Percentiles rank a stretch among this genome's conserved stretches.
These are phyloP conservation scores for Morinoia aosen DNA, from an alignment of 2,888 invertebrate genomes.

Conservation along the genomic window DNA sequence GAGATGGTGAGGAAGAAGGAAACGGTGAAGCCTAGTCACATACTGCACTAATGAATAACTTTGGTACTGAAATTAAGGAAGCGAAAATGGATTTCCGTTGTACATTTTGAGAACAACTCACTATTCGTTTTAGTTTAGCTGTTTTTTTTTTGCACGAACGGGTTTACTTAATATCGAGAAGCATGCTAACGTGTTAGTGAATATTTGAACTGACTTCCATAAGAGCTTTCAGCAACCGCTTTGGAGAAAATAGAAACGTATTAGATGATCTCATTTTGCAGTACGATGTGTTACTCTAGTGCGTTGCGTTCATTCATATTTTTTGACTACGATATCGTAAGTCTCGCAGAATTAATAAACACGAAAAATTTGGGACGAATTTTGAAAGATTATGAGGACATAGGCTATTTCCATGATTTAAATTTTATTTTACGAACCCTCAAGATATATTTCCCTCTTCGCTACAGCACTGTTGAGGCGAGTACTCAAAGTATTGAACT, in stretches of 20 bases:
- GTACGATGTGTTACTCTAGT: background rate
- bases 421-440: too few species aligned
- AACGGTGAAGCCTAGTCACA: too few species aligned
- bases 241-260: background rate
- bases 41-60: too few species aligned
- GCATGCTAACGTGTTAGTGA: background rate
- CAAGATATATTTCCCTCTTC: too few species aligned
- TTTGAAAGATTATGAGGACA: too few species aligned
- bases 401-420: too few species aligned
- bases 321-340: background rate
- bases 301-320: background rate
- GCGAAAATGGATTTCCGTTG: too few species aligned
- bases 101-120: too few species aligned
- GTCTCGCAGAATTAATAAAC: background rate
- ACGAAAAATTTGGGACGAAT: background rate
- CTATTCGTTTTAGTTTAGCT: background rate
- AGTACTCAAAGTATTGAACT: too few species aligned
- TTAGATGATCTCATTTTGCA: background rate
- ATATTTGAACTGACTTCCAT: background rate
- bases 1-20: too few species aligned
- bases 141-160: background rate
- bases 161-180: background rate
- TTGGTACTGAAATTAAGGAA: too few species aligned
- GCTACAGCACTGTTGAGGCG: too few species aligned
- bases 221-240: background rate